These are phyloP conservation scores for Anisognathus igniventris DNA, from an alignment of 2,797 vertebrate species.

Conservation along the genomic window DNA sequence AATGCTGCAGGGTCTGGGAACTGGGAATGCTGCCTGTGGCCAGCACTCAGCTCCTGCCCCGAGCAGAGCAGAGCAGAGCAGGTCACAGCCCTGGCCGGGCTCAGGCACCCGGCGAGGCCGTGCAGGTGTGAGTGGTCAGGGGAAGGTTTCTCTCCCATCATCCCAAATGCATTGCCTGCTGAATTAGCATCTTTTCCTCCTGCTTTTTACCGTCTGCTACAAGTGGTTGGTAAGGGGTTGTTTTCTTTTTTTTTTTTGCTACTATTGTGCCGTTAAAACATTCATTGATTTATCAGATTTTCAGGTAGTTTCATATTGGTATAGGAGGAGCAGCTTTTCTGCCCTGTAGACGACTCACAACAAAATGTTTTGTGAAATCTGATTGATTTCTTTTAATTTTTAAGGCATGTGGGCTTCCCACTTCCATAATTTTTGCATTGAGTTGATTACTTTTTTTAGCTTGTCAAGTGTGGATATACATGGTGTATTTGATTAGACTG, in stretches of 20 bases:
- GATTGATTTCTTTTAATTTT: neutral
- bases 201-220: neutral
- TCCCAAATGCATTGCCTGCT: neutral
- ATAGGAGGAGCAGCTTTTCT: neutral
- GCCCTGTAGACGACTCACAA: neutral
- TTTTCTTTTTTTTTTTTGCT: neutral
- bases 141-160: neutral
- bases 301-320: accelerated
- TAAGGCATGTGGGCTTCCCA: neutral
- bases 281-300: neutral
- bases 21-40: neutral
- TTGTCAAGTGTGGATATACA: neutral
- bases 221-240: neutral
- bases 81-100: neutral
- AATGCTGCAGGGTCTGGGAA: neutral
- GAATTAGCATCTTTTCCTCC: neutral
- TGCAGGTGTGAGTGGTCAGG: neutral
- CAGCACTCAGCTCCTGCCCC: neutral
- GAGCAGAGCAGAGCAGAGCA: neutral
- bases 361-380: neutral
- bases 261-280: neutral
- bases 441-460: neutral
- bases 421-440: neutral
- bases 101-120: neutral
- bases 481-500: neutral